Base-by-base conservation (phyloP, 2,113 vertebrate genomes). In the Neotragus moschatus region DNA sequence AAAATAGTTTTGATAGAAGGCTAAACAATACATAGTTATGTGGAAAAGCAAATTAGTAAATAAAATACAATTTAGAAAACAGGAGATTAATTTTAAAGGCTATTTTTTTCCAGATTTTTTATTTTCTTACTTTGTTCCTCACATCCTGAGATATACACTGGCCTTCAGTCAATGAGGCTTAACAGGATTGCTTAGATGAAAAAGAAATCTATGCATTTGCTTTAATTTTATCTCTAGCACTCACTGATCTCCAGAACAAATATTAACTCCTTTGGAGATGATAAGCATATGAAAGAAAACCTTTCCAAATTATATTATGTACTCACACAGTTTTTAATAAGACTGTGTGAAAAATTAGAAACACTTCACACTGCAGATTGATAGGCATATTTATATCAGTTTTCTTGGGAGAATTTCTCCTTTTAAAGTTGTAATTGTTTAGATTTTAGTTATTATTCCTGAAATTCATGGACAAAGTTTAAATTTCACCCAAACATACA, bases 171-270 rank as follows among this genome's bases (percentile, higher is more conserved):
- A 98, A 97, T 97, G 98, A 98, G 89, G 93, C 97, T 98, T 98
- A 98, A 66, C 86, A 84, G 94, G 97, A 98, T 98, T 99, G 98
- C 98, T 97, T 98, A 97, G 94, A 98, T 98, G 98, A 98, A 98
- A 98, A 98, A 97, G 85, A 98, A 80, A 97, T 96, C 96, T 97
- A 66, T 0, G 21, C 55, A 92, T 97, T 96, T 95, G 60, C 60
- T 99, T 98, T 99, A 99, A 99, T 99, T 99, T 99, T 96, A 97
- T 98, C 97, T 98, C 94, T 88, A 96, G 96, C 94, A 51, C 93
- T 96, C 96, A 96, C 95, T 98, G 98, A 98, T 98, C 97, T 94
- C 84, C 92, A 98, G 97, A 98, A 99, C 98, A 99, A 99, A 99
- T 98, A 98, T 98, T 98, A 98, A 97, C 97, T 98, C 87, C 97